Percentiles rank a stretch among this genome's conserved stretches.
These are phyloP conservation scores for Rhea americana DNA, from an alignment of 2,113 vertebrate genomes.

Conservation along the genomic window DNA sequence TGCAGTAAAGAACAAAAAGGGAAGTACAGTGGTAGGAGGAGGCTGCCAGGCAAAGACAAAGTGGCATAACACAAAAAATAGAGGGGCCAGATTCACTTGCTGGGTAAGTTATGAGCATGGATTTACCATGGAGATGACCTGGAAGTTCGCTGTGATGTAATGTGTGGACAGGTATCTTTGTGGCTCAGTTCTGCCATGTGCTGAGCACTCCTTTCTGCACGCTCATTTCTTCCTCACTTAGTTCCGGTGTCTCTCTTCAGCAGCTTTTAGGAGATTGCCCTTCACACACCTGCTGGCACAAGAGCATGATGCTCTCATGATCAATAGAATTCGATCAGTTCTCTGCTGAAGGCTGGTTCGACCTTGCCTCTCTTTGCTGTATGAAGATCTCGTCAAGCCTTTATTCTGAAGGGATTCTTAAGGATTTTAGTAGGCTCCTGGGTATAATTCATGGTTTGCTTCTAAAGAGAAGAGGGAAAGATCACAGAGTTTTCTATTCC, in stretches of 20 bases:
- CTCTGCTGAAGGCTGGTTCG: background rate
- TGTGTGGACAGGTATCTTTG: background rate
- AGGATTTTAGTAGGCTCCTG: background rate
- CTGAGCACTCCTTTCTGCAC: background rate
- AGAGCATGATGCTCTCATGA: fast-evolving
- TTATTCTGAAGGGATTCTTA: background rate
- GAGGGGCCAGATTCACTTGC: background rate
- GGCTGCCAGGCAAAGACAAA: background rate
- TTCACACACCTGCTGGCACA: fast-evolving
- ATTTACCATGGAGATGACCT: background rate
- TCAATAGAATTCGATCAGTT: background rate
- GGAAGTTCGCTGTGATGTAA: background rate
- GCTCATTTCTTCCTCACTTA: background rate
- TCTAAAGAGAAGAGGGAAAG: background rate
- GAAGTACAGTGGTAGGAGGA: background rate
- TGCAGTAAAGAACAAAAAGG: background rate
- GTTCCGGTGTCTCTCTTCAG: background rate
- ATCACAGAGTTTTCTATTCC: background rate
- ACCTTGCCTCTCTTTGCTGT: background rate
- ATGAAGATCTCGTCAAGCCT: background rate
- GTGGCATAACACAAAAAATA: fast-evolving
- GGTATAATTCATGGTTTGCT: background rate
- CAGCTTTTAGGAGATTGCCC: background rate
- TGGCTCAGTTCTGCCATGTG: background rate
- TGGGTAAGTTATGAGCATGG: fast-evolving